Conservation (phyloP, 2,888 invertebrate genomes). For the Flexamia atlantica region DNA sequence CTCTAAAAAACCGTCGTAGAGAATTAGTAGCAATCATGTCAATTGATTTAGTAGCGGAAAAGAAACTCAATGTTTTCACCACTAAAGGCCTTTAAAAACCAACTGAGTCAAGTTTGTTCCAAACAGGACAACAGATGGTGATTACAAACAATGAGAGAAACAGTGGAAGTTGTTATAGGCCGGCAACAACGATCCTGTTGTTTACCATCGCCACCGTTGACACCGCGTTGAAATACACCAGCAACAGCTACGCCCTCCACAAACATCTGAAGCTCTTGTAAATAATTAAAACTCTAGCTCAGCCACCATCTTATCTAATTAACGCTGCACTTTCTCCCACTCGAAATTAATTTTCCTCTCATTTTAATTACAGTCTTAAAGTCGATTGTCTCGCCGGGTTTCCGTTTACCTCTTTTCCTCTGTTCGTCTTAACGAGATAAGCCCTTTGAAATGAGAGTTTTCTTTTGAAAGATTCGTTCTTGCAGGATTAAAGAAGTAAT, state of each 20-base stretch:
- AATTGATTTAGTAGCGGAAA: too few relatives aligned
- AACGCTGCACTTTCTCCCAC: slow-evolving; percentile 1
- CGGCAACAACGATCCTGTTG: not conserved
- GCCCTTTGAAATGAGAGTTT: not conserved
- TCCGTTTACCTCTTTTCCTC: slow-evolving; percentile 5
- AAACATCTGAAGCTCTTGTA: not conserved
- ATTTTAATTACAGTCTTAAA: slow-evolving; percentile 12
- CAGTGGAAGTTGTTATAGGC: slow-evolving; percentile 13
- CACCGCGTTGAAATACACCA: slow-evolving; percentile 3
- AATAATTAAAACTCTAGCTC: not conserved
- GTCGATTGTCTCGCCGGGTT: not conserved
- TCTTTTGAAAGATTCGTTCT: not conserved
- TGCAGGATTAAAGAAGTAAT: not conserved
- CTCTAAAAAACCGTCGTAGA: too few relatives aligned
- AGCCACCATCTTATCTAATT: not conserved
- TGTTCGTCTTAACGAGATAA: not conserved
- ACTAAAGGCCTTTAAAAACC: not conserved
- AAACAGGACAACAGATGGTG: slow-evolving; percentile 6
- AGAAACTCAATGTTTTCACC: not conserved
- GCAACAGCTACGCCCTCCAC: not conserved
- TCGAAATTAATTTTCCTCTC: slow-evolving; percentile 22
- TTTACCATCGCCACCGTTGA: slow-evolving; percentile 1
- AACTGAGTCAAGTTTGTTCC: not conserved
- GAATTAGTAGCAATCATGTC: too few relatives aligned
- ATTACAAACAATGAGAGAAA: slow-evolving; percentile 17